Percentiles rank a stretch among this genome's conserved stretches.
Evolutionary conservation across 2,113 vertebrate genomes (phyloP).

Genomic region (Triplophysa siluroides): DNA sequence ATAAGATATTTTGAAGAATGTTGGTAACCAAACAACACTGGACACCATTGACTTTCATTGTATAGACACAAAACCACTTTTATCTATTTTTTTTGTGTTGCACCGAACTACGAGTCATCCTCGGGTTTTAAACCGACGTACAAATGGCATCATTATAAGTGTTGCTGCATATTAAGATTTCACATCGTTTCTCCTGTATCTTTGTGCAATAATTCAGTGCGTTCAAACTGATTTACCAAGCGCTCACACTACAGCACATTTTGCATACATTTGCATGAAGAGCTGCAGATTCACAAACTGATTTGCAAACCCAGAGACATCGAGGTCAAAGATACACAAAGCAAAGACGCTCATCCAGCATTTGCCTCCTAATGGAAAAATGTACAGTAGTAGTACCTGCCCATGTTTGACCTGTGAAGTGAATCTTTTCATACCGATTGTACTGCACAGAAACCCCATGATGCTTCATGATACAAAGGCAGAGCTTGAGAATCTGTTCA

Average conservation of each 20-base stretch:
- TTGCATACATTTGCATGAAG: constrained; percentile 30
- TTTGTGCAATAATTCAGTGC: not conserved
- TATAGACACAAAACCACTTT: no score
- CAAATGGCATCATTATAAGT: not conserved
- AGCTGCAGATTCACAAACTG: constrained; percentile 21
- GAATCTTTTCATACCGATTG: not conserved
- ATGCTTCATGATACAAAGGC: not conserved
- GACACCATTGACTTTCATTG: no score
- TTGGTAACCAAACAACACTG: no score
- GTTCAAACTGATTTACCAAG: constrained; percentile 19
- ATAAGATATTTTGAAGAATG: no score
- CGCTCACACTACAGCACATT: not conserved
- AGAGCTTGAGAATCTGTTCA: not conserved
- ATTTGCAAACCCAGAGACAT: constrained; percentile 32
- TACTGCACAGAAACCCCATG: not conserved
- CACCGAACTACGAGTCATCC: no score
- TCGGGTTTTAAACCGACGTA: no score
- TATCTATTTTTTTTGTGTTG: no score
- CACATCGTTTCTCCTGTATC: no score
- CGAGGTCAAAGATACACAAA: not conserved
- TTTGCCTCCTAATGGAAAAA: not conserved
- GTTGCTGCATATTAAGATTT: not conserved
- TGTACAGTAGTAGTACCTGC: not conserved
- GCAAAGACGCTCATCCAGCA: not conserved
- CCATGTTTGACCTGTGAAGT: not conserved